Base-by-base conservation (phyloP, 2,113 vertebrate species). In the Xiphophorus couchianus region DNA sequence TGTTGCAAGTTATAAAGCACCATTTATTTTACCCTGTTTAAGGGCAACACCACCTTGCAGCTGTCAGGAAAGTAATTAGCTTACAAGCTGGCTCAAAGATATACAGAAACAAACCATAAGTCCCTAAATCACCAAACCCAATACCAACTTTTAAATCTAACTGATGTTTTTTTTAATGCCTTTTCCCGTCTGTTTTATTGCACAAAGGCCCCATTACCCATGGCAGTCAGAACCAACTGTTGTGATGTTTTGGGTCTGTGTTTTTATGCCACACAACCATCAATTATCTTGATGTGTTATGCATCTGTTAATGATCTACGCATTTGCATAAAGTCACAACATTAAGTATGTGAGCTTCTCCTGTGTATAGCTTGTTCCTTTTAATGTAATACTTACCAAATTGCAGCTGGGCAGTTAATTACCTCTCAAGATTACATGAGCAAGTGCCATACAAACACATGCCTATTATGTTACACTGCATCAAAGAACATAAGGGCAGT, bases 351-450 rank as follows among this genome's bases (percentile, higher is more conserved):
- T 60, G n/a, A 31, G n/a, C 48, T 30, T 79, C 28, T 71, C 54
- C 71, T 22, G 8, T 58, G 51, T 58, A 58, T 25, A 15, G 13
- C 60, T 71, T 48, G 66, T 64, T 86, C 75, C 66, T 78, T 76
- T 70, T 67, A 70, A 77, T 67, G 62, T 37, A 74, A 68, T 78
- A 44, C 17, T 62, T 28, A 25, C 29, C 68, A 42, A 62, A 62
- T 76, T 62, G 83, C 76, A 74, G 68, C 64, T 22, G 3, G 61
- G 66, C 29, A 70, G 71, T 58, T 78, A 84, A 87, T 80, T 82
- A 68, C 64, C 74, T 80, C 61, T 69, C 62, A 15, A 62, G 60
- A 68, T 76, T 13, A 74, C 30, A 71, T 62, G 65, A 73, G 66
- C 28, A 39, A 37, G 63, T 63, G n/a, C 66, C 8, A n/a, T 28